Percentiles rank a stretch among this genome's conserved stretches.
Evolutionary conservation across 2,113 vertebrate genomes (phyloP).

Genomic region (Sinocyclocheilus maitianheensis): DNA sequence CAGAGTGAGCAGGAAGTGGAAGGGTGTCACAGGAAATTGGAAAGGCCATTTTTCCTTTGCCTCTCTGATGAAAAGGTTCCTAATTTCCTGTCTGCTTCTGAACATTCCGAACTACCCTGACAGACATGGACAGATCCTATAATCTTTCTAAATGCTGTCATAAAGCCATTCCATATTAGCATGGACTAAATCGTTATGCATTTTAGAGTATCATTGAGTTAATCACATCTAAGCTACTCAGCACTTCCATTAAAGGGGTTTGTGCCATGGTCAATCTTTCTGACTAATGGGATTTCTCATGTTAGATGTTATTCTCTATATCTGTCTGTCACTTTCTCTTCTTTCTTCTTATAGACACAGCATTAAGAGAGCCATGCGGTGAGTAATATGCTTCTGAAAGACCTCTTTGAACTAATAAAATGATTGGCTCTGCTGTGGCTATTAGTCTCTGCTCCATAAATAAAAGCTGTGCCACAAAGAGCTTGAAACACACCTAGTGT

Average conservation of each 20-base stretch:
- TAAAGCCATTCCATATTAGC: background rate
- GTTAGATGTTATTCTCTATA: background rate
- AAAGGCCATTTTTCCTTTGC: conserved; percentile 17
- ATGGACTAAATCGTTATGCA: background rate
- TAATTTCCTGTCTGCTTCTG: conserved; percentile 23
- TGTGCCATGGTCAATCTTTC: background rate
- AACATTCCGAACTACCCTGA: background rate
- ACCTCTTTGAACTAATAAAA: conserved; percentile 50
- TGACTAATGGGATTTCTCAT: background rate
- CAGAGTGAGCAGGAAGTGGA: conserved; percentile 17
- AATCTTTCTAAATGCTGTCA: conserved; percentile 21
- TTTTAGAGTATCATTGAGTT: background rate
- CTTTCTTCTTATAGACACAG: conserved; percentile 16
- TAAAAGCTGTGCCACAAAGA: conserved; percentile 30
- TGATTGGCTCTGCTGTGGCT: conserved; percentile 27
- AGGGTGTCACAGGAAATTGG: conserved; percentile 36
- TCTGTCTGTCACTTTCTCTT: background rate
- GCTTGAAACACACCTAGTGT: conserved; percentile 8
- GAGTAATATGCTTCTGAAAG: conserved; percentile 47
- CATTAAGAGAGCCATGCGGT: conserved; percentile 32
- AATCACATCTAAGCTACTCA: background rate
- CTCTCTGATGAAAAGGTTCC: conserved; percentile 32
- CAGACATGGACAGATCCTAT: background rate
- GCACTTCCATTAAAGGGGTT: background rate
- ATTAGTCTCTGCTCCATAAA: conserved; percentile 45